Base-by-base conservation (phyloP, 1,140 invertebrate genomes). In the Aphelinus atriplicis region DNA sequence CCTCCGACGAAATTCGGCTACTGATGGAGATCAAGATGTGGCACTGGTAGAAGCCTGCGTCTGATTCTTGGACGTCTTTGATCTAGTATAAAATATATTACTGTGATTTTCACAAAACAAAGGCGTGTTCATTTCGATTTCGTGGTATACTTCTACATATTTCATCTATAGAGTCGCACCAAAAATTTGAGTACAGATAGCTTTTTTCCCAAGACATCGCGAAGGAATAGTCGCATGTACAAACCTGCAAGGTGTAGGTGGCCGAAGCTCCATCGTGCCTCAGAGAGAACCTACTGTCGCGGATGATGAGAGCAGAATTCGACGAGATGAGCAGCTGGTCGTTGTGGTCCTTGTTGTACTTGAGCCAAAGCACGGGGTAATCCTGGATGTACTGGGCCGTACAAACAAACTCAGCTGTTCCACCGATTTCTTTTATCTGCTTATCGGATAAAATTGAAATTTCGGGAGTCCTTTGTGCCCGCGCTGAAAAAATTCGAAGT, bases 371-470 rank as follows among this genome's bases (percentile, higher is more conserved):
- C 42, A 96, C 92, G 6, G 94, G 93, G 86, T 95, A 97, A 66
- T 96, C 95, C 80, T 93, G 90, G 1, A 93, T 93, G 88, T 97
- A 97, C 81, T 97, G 95, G 3, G 97, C 95, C 0, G 95, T 95
- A 84, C 96, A 97, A 69, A 93, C 92, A 67, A 97, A 88, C 81
- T 97, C 95, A 0, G 96, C 94, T 9, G 94, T 93, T 47, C 94
- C 94, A 1, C 96, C 96, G 78, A 97, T 96, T 87, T 97, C 95
- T 82, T 95, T 93, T 60, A 97, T 95, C 88, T 96, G 95, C 84
- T 96, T 94, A 84, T 96, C 94, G 1, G 95, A 95, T 78, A 97
- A 97, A 77, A 95, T 94, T 0, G 95, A 96, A 81, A 97, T 97
- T 1, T 94, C 96, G 3, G 96, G 96, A 10, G 95, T 95, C 77